Base-by-base conservation (phyloP, 2,113 vertebrate species). In the Chaetodon auriga region DNA sequence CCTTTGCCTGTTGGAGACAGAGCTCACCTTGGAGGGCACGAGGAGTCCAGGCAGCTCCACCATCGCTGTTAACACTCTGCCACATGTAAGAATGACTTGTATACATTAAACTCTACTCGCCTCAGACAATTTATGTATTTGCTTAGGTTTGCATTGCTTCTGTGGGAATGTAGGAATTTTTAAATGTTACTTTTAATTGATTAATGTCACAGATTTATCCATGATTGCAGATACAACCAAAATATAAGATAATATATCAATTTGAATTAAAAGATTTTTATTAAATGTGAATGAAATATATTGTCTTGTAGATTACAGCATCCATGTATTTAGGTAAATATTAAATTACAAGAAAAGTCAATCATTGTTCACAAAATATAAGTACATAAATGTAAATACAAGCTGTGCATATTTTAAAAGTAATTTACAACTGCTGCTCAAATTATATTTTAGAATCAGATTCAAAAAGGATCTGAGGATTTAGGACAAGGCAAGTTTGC, bases 1-100 rank as follows among this genome's bases (percentile, higher is more conserved):
- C 92, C 95, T 94, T 88, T 92, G 94, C 95, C 94, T 94, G 91
- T 74, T 86, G 93, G 93, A 92, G 92, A 87, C 91, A 83, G 94
- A 93, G 87, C 90, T 96, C 94, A 95, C 93, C 94, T 95, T 93
- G 89, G 91, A 96, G 92, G 93, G 93, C 90, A 48, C 0, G 25
- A 57, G 45, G 87, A 79, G 71, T 75, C 85, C 72, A 66, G 53
- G 74, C 81, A 49, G 43, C 78, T 73, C 1, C 72, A 68, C 80
- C 25, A 21, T 55, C 41, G 72, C 80, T 82, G 43, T 78, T 83
- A 83, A 78, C 89, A 71, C 88, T 82, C 68, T 75, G 30, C 62
- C 41, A 65, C 64, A 66, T 48, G 63, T 25, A 83, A 72, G 55
- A 75, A 48, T 16, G 78, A 79, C 68, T 71, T 82, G 64, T 82